Conservation (phyloP, 1,140 invertebrate species). For the Trachymyrmex cornetzi region DNA sequence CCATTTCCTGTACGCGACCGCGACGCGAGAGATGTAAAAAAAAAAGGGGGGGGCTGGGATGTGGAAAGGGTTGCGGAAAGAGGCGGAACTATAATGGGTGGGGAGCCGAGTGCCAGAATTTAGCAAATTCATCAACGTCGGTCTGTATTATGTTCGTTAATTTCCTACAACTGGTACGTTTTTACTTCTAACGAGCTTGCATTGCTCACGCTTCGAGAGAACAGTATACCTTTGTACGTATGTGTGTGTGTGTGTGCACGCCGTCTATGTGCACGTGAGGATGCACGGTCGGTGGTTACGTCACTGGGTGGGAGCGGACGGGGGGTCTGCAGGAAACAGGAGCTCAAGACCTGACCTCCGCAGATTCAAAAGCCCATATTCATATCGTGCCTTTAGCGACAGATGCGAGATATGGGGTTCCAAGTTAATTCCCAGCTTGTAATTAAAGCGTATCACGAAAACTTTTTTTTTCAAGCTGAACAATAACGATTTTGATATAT, state of each 20-base stretch:
- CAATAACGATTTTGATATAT: not conserved
- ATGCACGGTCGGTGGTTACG: slow-evolving; percentile 43
- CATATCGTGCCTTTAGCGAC: slow-evolving; percentile 38
- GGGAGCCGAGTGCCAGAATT: slow-evolving; percentile 22
- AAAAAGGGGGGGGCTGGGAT: not conserved
- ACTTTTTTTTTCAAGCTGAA: not conserved
- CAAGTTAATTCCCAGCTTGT: not conserved
- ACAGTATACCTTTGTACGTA: too few species aligned
- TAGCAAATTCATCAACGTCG: slow-evolving; percentile 54
- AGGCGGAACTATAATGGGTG: not conserved
- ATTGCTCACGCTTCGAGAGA: slow-evolving; percentile 28
- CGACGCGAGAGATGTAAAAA: slow-evolving; percentile 41
- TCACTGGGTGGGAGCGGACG: slow-evolving; percentile 22
- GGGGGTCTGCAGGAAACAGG: slow-evolving; percentile 32
- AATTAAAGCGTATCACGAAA: not conserved
- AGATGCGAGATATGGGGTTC: slow-evolving; percentile 2
- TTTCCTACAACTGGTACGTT: slow-evolving; percentile 38
- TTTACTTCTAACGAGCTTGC: slow-evolving; percentile 41
- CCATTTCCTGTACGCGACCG: slow-evolving; percentile 66
- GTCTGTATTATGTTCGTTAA: slow-evolving; percentile 41
- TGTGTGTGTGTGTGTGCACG: not conserved
- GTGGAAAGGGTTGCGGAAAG: slow-evolving; percentile 32
- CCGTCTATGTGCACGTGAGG: slow-evolving; percentile 18
- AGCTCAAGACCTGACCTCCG: slow-evolving; percentile 27
- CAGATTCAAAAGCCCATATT: slow-evolving; percentile 47